Evolutionary conservation across 2,888 invertebrate species (phyloP).

Genomic region (Sesamia inferens): DNA sequence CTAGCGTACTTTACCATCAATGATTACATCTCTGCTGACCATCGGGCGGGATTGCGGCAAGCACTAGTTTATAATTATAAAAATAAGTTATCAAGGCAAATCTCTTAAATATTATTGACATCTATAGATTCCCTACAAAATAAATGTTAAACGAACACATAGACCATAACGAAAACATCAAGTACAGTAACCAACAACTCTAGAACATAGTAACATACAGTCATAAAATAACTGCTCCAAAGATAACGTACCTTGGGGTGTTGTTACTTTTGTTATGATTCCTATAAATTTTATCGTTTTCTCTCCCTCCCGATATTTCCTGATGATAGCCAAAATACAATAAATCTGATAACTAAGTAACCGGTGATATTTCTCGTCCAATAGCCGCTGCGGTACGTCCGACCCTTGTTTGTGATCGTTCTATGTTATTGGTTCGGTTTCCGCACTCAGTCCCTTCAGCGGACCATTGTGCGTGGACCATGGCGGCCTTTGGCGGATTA

Average conservation of each 20-base stretch:
- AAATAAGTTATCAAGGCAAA: not conserved
- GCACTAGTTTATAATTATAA: no score
- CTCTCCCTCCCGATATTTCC: constrained; percentile 61
- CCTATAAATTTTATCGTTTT: no score
- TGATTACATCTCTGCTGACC: no score
- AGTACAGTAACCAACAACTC: constrained; percentile 55
- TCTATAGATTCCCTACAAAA: not conserved
- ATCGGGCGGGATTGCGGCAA: no score
- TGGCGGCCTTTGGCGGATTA: no score
- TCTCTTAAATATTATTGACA: not conserved
- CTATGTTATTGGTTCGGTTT: no score
- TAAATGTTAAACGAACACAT: constrained; percentile 2
- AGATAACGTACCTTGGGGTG: constrained; percentile 67
- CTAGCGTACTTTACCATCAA: no score
- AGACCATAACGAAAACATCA: constrained; percentile 6
- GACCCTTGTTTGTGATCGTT: constrained; percentile 54
- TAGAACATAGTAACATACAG: constrained; percentile 63
- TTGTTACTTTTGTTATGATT: constrained; percentile 75
- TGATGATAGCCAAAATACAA: constrained; percentile 68
- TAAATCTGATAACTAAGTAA: constrained; percentile 72
- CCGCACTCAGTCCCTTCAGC: no score
- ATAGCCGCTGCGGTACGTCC: constrained; percentile 40
- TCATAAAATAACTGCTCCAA: constrained; percentile 71
- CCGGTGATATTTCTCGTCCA: constrained; percentile 65
- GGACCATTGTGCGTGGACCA: no score